Base-by-base conservation (phyloP, 1,140 invertebrate genomes). In the Pogonomyrmex barbatus region DNA sequence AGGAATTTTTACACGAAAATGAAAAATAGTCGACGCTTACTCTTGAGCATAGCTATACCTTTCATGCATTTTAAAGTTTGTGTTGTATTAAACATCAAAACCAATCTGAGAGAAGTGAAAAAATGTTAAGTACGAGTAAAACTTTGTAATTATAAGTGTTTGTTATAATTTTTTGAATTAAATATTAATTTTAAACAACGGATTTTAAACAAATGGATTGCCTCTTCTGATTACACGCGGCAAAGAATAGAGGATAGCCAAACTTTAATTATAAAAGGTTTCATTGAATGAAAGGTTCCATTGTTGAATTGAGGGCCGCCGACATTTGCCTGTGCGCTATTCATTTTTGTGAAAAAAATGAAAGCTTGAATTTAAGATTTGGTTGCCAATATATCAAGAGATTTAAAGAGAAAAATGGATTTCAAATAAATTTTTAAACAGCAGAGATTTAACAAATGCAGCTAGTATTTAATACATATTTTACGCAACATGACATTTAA, bases 171-270 rank as follows among this genome's bases (percentile, higher is more conserved):
- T 33, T 6, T 42, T 12, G 45, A 56, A 42, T 67, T 39, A 67
- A 56, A 1, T 2, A 8, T 75, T 58, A 30, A 56, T 58, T 75
- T 12, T 5, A 17, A 42, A 4, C 3, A 36, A 71, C 24, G 24
- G 24, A 24, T 24, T 24, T 24, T 24, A 24, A 24, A 24, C 24
- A 24, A 24, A 24, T n/a, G 73, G 87, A 89, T 81, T 68, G 83
- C 67, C 76, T 85, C 52, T 73, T 52, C 70, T 87, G 85, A 90
- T 91, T 91, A 89, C 67, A 36, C 17, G 33, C 50, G 42, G 50
- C 36, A 52, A 86, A 91, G 67, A 91, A 91, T 88, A 62, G 75
- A 90, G 54, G 36, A 36, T 78, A 42, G 86, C 82, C 79, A 86
- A 89, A 84, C 73, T 71, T 36, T 39, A 70, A 65, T 62, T 56